Percentiles rank a stretch among this genome's conserved stretches.
These are phyloP conservation scores for Microplitis demolitor DNA, from an alignment of 1,140 invertebrate genomes.

Conservation along the genomic window DNA sequence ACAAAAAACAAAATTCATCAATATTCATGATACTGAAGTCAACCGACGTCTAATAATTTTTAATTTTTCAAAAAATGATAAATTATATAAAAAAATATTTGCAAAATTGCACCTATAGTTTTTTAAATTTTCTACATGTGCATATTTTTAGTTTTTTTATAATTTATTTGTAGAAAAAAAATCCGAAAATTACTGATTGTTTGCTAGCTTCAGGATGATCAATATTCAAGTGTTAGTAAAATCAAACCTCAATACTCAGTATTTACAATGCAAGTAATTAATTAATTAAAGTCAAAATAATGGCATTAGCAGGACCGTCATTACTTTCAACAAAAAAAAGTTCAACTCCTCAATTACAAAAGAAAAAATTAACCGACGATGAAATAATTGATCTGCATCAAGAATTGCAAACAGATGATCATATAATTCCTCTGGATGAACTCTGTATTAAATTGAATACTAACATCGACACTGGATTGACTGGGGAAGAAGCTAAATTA, in stretches of 20 bases:
- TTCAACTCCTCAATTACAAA: conserved; percentile 22
- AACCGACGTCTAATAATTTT: too few relatives aligned
- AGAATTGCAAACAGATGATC: conserved; percentile 51
- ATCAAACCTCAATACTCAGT: neutral
- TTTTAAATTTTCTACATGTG: too few relatives aligned
- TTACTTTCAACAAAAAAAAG: conserved; percentile 15
- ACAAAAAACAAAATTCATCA: conserved; percentile 2
- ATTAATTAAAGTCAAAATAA: neutral
- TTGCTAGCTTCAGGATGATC: too few relatives aligned
- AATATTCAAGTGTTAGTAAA: neutral
- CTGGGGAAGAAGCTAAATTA: conserved; percentile 60
- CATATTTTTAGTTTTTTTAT: too few relatives aligned
- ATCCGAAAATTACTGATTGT: too few relatives aligned
- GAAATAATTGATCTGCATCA: conserved; percentile 50
- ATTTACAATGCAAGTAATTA: neutral
- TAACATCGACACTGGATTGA: conserved; percentile 64
- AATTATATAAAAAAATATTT: too few relatives aligned
- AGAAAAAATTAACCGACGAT: conserved; percentile 41
- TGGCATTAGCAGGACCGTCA: conserved; percentile 12
- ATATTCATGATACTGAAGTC: neutral
- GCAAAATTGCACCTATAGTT: too few relatives aligned
- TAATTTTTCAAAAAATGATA: too few relatives aligned
- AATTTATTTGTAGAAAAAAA: too few relatives aligned
- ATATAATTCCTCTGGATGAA: conserved; percentile 43
- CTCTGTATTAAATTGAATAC: conserved; percentile 56